Conservation (phyloP, 2,113 vertebrate genomes). For the Alosa alosa region DNA sequence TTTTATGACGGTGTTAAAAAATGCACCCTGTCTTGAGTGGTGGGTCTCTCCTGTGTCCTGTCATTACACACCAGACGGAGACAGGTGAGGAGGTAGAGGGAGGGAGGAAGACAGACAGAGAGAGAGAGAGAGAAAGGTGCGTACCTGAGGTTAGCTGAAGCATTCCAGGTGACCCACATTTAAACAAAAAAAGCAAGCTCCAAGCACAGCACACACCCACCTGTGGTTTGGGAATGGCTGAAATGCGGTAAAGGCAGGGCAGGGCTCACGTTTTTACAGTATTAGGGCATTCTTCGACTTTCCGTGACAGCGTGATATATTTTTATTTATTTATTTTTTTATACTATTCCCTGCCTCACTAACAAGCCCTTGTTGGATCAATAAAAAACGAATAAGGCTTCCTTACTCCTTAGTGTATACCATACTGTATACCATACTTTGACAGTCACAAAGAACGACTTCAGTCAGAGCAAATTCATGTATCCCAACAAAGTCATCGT, state of each 20-base stretch:
- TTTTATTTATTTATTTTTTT: neutral
- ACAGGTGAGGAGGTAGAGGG: neutral
- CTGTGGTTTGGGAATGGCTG: neutral
- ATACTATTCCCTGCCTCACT: too few species aligned
- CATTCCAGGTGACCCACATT: neutral
- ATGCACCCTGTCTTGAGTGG: neutral
- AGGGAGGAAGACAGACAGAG: neutral
- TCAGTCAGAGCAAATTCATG: neutral
- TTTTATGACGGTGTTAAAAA: neutral
- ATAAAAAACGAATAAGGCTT: too few species aligned
- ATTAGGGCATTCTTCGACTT: neutral
- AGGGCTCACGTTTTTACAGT: neutral
- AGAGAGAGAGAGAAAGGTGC: neutral
- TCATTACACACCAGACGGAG: neutral
- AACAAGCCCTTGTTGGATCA: too few species aligned
- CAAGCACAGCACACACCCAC: neutral
- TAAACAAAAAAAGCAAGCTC: neutral
- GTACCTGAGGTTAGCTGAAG: neutral
- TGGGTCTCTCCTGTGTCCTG: neutral
- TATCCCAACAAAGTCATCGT: neutral
- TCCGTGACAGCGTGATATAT: neutral
- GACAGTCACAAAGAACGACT: neutral
- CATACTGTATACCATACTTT: too few species aligned
- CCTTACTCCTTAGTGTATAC: too few species aligned
- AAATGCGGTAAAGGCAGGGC: neutral